These are phyloP conservation scores for Torymus texanus DNA, from an alignment of 2,888 invertebrate species.

Conservation along the genomic window DNA sequence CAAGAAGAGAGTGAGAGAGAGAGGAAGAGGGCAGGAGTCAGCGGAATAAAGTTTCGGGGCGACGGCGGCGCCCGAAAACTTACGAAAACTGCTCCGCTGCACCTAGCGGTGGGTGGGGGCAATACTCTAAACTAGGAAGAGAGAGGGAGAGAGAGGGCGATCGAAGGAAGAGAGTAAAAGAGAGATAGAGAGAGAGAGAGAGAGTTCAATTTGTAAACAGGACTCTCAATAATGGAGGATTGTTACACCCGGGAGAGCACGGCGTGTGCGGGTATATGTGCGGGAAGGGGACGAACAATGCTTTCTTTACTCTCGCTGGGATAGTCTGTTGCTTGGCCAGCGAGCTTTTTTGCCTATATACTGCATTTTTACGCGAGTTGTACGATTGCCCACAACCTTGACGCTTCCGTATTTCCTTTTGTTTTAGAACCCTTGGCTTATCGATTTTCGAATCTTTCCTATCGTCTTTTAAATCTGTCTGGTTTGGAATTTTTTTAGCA, in stretches of 20 bases:
- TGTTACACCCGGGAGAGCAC: slow-evolving; percentile 65
- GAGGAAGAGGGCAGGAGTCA: slow-evolving; percentile 55
- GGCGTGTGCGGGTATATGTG: background rate
- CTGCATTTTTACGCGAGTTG: background rate
- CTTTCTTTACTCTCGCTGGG: background rate
- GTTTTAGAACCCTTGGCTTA: too few relatives aligned
- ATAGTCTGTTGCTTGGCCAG: background rate
- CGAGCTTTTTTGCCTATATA: too few relatives aligned
- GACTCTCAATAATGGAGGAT: slow-evolving; percentile 71
- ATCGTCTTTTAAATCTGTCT: too few relatives aligned
- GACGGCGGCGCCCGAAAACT: slow-evolving; percentile 57
- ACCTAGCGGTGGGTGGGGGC: slow-evolving; percentile 60
- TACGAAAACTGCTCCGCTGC: slow-evolving; percentile 65
- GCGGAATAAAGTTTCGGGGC: slow-evolving; percentile 66
- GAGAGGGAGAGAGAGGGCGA: slow-evolving; percentile 1
- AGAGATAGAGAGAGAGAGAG: slow-evolving; percentile 35
- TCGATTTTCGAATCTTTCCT: too few relatives aligned
- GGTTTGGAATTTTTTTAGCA: too few relatives aligned
- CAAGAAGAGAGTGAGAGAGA: slow-evolving; percentile 54
- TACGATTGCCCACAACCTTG: background rate
- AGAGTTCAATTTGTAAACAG: slow-evolving; percentile 73
- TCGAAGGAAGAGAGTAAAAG: slow-evolving; percentile 57
- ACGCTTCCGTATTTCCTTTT: background rate
- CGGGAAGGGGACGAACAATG: background rate
- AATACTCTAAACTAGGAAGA: slow-evolving; percentile 63